A percentile compares a stretch with the other conserved stretches of the same genome.
phyloP scores from a whole-genome alignment of 2,113 vertebrate species.

The Chelonoidis abingdonii region DNA sequence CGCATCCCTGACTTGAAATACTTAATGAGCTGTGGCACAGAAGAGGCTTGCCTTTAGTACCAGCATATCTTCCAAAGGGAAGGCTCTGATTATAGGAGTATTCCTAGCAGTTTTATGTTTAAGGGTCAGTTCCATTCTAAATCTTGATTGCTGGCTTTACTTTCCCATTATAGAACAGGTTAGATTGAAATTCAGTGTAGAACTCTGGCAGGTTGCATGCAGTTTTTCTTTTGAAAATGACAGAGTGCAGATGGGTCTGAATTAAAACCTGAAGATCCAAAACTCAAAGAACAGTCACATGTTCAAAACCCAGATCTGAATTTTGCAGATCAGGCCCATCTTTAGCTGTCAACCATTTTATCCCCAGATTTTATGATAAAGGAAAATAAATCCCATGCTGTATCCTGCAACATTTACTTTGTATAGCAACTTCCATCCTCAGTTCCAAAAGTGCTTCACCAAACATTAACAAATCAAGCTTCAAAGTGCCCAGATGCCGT shows the following conservation, averaged over 20 bases:
- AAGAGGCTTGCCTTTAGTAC: background rate
- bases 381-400: background rate
- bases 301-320: background rate
- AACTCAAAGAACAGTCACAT: background rate
- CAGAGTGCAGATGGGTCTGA: background rate
- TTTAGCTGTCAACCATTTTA: background rate
- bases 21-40: background rate
- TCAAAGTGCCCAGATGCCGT: background rate
- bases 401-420: background rate
- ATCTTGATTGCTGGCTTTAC: background rate
- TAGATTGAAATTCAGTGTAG: background rate
- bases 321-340: background rate
- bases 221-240: background rate
- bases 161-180: background rate
- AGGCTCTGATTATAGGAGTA: background rate
- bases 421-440: background rate
- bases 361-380: background rate
- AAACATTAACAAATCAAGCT: background rate
- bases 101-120: background rate
- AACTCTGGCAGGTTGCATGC: background rate
- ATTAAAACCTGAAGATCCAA: background rate
- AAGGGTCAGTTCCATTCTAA: background rate
- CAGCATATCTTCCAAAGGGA: background rate
- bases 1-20: background rate
- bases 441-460: background rate